These are phyloP conservation scores for Caranx melampygus DNA, from an alignment of 2,113 vertebrate species.

Conservation along the genomic window DNA sequence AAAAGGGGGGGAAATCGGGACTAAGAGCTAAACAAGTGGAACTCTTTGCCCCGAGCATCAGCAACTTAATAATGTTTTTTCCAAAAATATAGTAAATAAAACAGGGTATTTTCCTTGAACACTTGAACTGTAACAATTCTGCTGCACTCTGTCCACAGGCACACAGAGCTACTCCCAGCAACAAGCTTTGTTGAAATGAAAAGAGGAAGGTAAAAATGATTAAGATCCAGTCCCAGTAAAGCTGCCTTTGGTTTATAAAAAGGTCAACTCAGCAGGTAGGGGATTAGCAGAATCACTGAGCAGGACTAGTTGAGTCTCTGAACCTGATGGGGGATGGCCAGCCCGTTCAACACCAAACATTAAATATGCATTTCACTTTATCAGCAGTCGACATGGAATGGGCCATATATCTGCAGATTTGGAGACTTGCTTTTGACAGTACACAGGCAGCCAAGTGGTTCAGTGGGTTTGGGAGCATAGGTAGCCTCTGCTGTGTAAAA, in stretches of 20 bases:
- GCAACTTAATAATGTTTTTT: background rate
- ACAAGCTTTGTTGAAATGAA: constrained; percentile 44
- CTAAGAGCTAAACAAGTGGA: background rate
- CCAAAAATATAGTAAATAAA: background rate
- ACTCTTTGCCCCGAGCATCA: background rate
- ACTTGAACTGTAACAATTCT: background rate
- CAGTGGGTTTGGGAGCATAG: background rate
- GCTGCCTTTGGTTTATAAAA: constrained; percentile 70
- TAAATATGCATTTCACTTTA: constrained; percentile 73
- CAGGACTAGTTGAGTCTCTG: constrained; percentile 64
- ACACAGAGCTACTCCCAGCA: constrained; percentile 20
- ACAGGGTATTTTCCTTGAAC: constrained; percentile 16
- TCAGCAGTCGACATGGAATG: constrained; percentile 56
- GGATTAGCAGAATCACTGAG: constrained; percentile 71
- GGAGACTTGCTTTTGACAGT: constrained; percentile 44
- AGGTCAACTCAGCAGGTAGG: constrained; percentile 75
- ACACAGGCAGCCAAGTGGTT: constrained; percentile 27
- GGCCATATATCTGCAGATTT: constrained; percentile 48
- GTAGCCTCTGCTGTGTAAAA: constrained; percentile 35
- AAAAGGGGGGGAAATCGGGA: background rate
- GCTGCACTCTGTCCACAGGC: constrained; percentile 11
- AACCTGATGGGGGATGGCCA: constrained; percentile 59
- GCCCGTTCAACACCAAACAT: constrained; percentile 58
- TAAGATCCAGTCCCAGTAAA: constrained; percentile 42
- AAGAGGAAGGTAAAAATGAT: constrained; percentile 38